These are phyloP conservation scores for Liasis olivaceus DNA, from an alignment of 2,797 vertebrate species.

Conservation along the genomic window DNA sequence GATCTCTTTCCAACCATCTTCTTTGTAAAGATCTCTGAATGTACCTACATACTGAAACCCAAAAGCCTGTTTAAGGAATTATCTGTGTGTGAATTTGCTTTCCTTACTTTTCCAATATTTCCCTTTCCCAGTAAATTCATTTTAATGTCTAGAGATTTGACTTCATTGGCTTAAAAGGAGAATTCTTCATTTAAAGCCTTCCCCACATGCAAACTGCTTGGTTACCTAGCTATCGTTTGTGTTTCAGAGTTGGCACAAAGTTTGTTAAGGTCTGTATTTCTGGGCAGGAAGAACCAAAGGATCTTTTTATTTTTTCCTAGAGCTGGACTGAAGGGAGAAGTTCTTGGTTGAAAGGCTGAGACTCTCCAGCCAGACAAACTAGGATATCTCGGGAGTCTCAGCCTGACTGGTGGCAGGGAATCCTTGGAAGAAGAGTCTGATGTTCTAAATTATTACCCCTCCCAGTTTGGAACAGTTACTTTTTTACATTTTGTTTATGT, in stretches of 20 bases:
- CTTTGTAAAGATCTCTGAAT: not conserved
- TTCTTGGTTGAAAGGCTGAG: not conserved
- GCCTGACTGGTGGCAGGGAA: not conserved
- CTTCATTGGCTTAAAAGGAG: not conserved
- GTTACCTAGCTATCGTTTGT: not conserved
- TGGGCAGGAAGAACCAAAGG: not conserved
- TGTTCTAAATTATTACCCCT: not conserved
- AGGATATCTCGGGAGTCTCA: not conserved
- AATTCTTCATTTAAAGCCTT: not conserved
- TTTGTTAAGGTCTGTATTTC: not conserved
- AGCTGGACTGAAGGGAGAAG: not conserved
- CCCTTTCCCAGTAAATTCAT: not conserved
- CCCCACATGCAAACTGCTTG: not conserved
- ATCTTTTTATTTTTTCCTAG: not conserved
- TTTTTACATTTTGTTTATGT: not conserved
- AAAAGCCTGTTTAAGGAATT: not conserved
- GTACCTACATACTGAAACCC: not conserved
- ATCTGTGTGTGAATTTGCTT: not conserved
- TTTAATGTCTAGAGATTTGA: not conserved
- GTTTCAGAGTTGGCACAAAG: not conserved
- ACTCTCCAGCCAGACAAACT: not conserved
- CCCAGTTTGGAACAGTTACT: not conserved
- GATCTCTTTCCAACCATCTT: not conserved
- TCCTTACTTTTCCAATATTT: not conserved
- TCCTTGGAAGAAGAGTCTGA: not conserved